Percentiles rank a stretch among this genome's conserved stretches.
Evolutionary conservation across 2,113 vertebrate species (phyloP).

Genomic region (Fulica atra): DNA sequence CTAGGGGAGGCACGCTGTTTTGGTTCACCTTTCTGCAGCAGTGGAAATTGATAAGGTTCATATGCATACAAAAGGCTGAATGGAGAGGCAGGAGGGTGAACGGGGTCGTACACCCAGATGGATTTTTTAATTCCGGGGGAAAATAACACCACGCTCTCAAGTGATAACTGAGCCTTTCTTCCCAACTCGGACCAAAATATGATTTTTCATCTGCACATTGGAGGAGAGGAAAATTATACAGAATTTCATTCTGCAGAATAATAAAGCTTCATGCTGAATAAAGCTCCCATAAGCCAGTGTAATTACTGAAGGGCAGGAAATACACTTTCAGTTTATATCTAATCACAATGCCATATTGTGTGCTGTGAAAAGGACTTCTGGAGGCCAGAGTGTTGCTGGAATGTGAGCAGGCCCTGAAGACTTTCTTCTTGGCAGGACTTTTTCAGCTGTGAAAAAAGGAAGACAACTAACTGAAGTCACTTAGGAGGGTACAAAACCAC

Average conservation of each 20-base stretch:
- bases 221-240: constrained; percentile 85
- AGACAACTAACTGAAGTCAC: background rate
- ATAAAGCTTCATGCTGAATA: constrained; percentile 81
- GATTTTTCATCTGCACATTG: constrained; percentile 79
- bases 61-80: constrained; percentile 86
- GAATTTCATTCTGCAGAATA: constrained; percentile 83
- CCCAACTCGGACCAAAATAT: constrained; percentile 81
- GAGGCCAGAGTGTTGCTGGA: constrained; percentile 51
- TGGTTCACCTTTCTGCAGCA: constrained; percentile 73
- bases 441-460: background rate
- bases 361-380: constrained; percentile 65
- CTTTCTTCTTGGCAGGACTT: constrained; percentile 50
- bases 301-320: constrained; percentile 85
- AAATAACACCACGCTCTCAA: constrained; percentile 82
- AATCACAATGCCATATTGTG: constrained; percentile 82
- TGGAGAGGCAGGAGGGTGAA: constrained; percentile 80
- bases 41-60: constrained; percentile 85
- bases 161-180: constrained; percentile 85
- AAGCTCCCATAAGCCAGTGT: constrained; percentile 81
- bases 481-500: background rate
- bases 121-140: constrained; percentile 84
- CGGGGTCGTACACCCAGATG: constrained; percentile 80
- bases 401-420: constrained; percentile 57
- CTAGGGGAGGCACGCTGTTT: constrained; percentile 65
- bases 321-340: constrained; percentile 84